Evolutionary conservation across 2,888 invertebrate species (phyloP), one percentile per base, ranked within the genome.

Genomic region (Epistrophella euchroma): DNA sequence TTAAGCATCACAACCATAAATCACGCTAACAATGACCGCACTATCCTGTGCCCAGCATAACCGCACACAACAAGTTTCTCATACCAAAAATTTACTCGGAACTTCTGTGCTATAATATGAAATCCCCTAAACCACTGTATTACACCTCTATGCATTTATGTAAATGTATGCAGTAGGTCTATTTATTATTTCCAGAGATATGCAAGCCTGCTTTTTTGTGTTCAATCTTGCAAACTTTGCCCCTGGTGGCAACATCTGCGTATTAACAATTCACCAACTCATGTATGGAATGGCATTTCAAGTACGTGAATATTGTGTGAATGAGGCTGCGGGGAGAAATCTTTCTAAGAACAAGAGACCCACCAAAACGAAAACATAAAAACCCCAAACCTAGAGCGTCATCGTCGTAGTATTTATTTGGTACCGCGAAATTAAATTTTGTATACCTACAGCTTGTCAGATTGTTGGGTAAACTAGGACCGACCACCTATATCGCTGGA

Each of bases 341-440:
- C 56, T n/a, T 60, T 78, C 86, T 74, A 77, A 86, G 86, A 86
- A 86, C 77, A 86, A 86, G 66, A 66, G 85, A 74, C n/a, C 72
- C 76, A 73, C 74, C 72, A 76, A 76, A 80, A 64, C 10, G 11
- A 17, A 37, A n/a, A n/a, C n/a, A n/a, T n/a, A n/a, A n/a, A n/a
- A 79, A 68, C 40, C 58, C 35, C 66, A 52, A 17, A 70, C 35
- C 62, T n/a, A 22, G 19, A 37, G 17, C 25, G 52, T 19, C 60
- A 47, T 22, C 62, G 28, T 19, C 45, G 70, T 76, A 81, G 76
- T 86, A 86, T 86, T 86, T 86, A 86, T 82, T 86, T 82, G 86
- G 82, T 82, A 77, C 82, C 82, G 86, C 82, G 86, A 86, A 86
- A 86, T 86, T 86, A 86, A 86, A 86, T 86, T 86, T 82, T 70